Base-by-base conservation (phyloP, 2,888 invertebrate genomes). In the Tipula helvola region DNA sequence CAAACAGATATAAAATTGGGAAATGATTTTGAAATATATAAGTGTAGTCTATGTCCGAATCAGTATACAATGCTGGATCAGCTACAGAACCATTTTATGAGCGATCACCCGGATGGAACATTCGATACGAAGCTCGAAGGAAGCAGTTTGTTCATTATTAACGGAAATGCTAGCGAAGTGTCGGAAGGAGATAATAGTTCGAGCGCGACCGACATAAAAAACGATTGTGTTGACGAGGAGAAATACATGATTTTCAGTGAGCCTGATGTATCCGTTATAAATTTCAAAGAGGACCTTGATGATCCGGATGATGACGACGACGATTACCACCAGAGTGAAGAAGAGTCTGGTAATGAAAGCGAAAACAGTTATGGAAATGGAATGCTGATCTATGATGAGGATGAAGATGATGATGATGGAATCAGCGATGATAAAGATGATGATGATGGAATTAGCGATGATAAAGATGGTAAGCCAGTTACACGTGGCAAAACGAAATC, bases 21-120 rank as follows among this genome's bases (percentile, higher is more conserved):
- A 85, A 88, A 90, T 88, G 90, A 90, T 5, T 91, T 91, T 88
- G 91, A 90, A 87, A 89, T 90, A 88, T 92, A 91, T 86, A 89
- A 90, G 57, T 89, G n/a, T 89, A 89, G 87, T 91, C 90, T 87
- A 88, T 90, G 1, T 89, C 88, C 44, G 88, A 89, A 52, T 87
- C 89, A 7, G 89, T 89, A 47, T 87, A 18, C 71, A 92, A 5
- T 88, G 42, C 16, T 36, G 5, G 10, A 83, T 13, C 47, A 85
- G 86, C 28, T 71, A 28, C 71, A 71, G 10, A 28, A 71, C 2
- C 71, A 71, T 71, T 71, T 71, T 71, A 28, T 18, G 4, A 10
- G 3, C 18, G 71, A 71, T 71, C 71, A 71, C 10, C 71, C 71
- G 28, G 71, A 71, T 8, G 71, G 10, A 10, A 12, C 71, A 39